Conservation (phyloP, 1,140 invertebrate genomes). For the Euura saliciscinereae region DNA sequence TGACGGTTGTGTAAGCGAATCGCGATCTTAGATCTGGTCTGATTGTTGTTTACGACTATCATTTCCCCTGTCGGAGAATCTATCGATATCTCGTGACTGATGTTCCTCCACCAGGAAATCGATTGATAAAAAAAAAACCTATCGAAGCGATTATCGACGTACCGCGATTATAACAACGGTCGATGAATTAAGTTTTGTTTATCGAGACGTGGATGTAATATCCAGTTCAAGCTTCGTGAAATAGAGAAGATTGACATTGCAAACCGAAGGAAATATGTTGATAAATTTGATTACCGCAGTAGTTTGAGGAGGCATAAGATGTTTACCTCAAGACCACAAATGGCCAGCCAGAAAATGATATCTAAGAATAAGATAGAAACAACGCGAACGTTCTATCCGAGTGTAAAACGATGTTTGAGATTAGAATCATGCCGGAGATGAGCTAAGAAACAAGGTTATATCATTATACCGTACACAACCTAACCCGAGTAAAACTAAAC, state of each 20-base stretch:
- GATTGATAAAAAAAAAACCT: background rate
- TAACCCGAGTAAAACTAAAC: background rate
- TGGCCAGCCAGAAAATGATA: too few relatives aligned
- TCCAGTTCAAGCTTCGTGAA: too few relatives aligned
- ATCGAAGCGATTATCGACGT: background rate
- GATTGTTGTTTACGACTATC: conserved; percentile 42
- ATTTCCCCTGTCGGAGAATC: conserved; percentile 26
- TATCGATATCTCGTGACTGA: conserved; percentile 11
- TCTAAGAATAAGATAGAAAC: too few relatives aligned
- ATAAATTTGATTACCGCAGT: too few relatives aligned
- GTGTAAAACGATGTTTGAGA: conserved; percentile 5
- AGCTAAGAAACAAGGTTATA: background rate
- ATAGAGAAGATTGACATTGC: too few relatives aligned
- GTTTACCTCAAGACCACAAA: too few relatives aligned
- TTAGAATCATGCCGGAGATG: background rate
- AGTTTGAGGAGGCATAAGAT: too few relatives aligned
- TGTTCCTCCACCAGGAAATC: conserved; percentile 23
- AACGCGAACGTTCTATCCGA: background rate
- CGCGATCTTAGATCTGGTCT: conserved; percentile 24
- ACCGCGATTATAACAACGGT: background rate
- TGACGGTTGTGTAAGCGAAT: conserved; percentile 31
- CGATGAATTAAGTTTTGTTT: background rate
- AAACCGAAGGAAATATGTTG: too few relatives aligned
- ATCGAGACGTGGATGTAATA: background rate
- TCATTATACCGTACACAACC: background rate